Percentiles rank a stretch among this genome's conserved stretches.
Evolutionary conservation across 2,888 invertebrate species (phyloP).

Genomic region (Zaprionus bogoriensis): DNA sequence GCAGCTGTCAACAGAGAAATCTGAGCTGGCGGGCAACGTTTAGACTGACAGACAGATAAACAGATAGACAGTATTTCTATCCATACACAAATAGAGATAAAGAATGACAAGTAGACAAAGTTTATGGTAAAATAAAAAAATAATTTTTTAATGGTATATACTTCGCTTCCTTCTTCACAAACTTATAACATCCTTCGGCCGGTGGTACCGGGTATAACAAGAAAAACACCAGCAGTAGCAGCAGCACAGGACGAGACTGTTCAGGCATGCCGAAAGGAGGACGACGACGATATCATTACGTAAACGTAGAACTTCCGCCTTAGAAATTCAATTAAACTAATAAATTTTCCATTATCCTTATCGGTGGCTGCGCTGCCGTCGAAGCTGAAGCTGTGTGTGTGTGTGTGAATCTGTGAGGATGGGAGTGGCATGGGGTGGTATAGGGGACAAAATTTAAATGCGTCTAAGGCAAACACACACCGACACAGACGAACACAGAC

Average conservation of each 20-base stretch:
- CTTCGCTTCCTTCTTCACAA: too few species aligned
- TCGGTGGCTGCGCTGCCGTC: slow-evolving; percentile 60
- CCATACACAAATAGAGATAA: too few species aligned
- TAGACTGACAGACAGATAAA: too few species aligned
- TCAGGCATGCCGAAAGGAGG: slow-evolving; percentile 31
- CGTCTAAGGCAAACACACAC: slow-evolving; percentile 59
- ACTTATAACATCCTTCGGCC: too few species aligned
- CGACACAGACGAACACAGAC: slow-evolving; percentile 20
- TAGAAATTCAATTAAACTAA: slow-evolving; percentile 81
- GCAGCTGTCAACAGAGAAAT: too few species aligned
- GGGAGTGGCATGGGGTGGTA: slow-evolving; percentile 13
- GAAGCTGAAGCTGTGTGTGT: slow-evolving; percentile 34
- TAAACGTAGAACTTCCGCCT: slow-evolving; percentile 77
- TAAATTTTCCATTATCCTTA: slow-evolving; percentile 80
- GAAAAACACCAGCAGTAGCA: slow-evolving; percentile 8
- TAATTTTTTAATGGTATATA: too few species aligned
- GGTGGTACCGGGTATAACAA: too few species aligned
- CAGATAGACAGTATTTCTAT: too few species aligned
- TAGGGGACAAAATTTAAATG: slow-evolving; percentile 55
- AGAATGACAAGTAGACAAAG: too few species aligned
- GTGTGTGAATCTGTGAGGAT: slow-evolving; percentile 11
- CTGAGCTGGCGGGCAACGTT: too few species aligned
- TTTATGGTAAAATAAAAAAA: too few species aligned
- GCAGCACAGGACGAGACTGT: slow-evolving; percentile 30
- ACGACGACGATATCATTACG: slow-evolving; percentile 64